phyloP scores from a whole-genome alignment of 2,888 invertebrate genomes.

The Tiphia femorata region DNA sequence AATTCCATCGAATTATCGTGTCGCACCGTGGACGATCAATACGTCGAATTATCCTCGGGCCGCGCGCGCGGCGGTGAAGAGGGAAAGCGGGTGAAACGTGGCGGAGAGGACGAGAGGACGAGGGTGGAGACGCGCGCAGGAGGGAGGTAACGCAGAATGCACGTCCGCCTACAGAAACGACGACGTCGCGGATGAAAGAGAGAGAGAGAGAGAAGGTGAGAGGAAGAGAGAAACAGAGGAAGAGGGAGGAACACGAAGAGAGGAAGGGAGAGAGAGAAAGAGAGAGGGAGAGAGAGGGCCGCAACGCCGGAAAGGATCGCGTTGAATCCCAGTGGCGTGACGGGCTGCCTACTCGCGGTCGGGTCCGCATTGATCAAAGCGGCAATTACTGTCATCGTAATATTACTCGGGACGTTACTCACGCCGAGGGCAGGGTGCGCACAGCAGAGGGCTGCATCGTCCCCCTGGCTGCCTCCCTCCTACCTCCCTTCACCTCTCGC shows the following conservation, averaged over 20 bases:
- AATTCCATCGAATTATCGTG: too few species aligned
- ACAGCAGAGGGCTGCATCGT: slow-evolving; percentile 31
- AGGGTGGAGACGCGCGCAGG: too few species aligned
- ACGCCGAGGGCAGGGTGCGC: slow-evolving; percentile 41
- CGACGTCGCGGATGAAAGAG: background rate
- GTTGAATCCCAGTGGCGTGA: slow-evolving; percentile 50
- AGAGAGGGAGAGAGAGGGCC: slow-evolving; percentile 9
- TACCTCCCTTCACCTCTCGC: slow-evolving; percentile 8
- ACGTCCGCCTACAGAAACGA: too few species aligned
- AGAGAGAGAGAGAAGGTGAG: background rate
- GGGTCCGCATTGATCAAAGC: slow-evolving; percentile 65
- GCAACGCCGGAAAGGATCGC: slow-evolving; percentile 45
- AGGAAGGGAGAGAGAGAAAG: background rate
- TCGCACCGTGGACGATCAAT: too few species aligned
- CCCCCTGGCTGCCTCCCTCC: slow-evolving; percentile 17
- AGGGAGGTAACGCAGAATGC: too few species aligned
- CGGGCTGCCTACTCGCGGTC: slow-evolving; percentile 55
- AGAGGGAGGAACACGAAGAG: slow-evolving; percentile 5
- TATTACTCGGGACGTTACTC: slow-evolving; percentile 64
- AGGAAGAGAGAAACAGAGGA: background rate
- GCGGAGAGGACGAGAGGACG: too few species aligned
- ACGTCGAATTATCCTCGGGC: too few species aligned
- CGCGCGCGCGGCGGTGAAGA: too few species aligned
- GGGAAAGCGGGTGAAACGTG: too few species aligned
- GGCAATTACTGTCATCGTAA: slow-evolving; percentile 67